phyloP scores from a whole-genome alignment of 2,888 invertebrate genomes.

The Andrena praecox region DNA sequence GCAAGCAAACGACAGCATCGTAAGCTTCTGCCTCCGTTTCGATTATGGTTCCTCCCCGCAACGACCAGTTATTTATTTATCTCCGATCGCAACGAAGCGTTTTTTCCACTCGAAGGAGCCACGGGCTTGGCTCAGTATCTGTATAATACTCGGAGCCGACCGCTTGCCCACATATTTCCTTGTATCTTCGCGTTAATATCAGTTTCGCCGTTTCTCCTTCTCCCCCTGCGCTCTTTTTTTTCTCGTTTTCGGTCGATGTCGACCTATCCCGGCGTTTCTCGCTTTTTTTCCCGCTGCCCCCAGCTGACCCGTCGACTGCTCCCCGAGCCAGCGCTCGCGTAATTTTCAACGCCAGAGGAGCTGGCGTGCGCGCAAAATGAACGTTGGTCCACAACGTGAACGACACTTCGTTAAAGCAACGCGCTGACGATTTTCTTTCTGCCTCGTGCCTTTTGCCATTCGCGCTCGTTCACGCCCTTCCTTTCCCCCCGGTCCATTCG shows the following conservation, averaged over 20 bases:
- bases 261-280: constrained; percentile 42
- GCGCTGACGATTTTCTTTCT: constrained; percentile 70
- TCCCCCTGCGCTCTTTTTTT: constrained; percentile 46
- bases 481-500: constrained; percentile 37
- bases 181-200: constrained; percentile 66
- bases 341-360: constrained; percentile 63
- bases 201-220: constrained; percentile 60
- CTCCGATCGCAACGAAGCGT: constrained; percentile 6
- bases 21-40: neutral
- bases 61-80: constrained; percentile 37
- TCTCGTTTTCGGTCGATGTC: constrained; percentile 3
- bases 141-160: constrained; percentile 24
- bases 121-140: constrained; percentile 33
- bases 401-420: constrained; percentile 75
- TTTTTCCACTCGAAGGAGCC: constrained; percentile 34
- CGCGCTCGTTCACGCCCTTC: constrained; percentile 8
- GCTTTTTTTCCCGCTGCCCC: constrained; percentile 52
- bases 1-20: neutral
- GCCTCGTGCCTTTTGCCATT: constrained; percentile 20
- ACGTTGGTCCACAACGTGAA: constrained; percentile 60
- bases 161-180: constrained; percentile 42
- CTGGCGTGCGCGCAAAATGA: constrained; percentile 68
- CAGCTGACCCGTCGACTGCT: constrained; percentile 23
- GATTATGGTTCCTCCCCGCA: constrained; percentile 9
- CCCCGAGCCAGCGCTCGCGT: constrained; percentile 47